Conservation (phyloP, 2,888 invertebrate species). For the Hydrotaea cyrtoneurina region DNA sequence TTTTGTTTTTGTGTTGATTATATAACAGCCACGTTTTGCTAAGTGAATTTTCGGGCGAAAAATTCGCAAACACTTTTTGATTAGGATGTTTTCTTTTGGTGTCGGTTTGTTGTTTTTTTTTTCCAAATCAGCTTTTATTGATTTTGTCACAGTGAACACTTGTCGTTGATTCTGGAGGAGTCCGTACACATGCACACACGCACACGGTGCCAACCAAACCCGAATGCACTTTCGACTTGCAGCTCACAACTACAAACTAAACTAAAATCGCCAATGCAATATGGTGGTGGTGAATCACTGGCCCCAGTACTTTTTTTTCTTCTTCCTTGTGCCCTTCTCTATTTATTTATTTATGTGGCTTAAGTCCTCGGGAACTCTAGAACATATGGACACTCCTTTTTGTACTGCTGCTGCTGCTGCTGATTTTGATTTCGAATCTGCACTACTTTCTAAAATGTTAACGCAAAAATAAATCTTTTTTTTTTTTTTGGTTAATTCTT, state of each 20-base stretch:
- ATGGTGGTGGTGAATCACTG: conserved; percentile 63
- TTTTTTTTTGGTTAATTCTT: not conserved
- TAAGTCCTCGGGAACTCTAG: not conserved
- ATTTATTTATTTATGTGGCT: too few species aligned
- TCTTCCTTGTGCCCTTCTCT: not conserved
- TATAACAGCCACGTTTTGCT: conserved; percentile 2
- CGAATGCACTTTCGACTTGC: not conserved
- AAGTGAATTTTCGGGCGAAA: not conserved
- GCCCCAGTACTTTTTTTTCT: not conserved
- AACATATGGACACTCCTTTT: not conserved
- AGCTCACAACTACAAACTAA: conserved; percentile 44
- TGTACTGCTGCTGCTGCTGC: not conserved
- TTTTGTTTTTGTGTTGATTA: not conserved
- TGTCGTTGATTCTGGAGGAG: not conserved
- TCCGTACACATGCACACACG: not conserved
- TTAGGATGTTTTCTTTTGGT: too few species aligned
- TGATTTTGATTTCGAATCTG: too few species aligned
- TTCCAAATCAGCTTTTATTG: not conserved
- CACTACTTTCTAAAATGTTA: not conserved
- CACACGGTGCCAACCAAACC: not conserved
- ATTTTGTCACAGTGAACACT: conserved; percentile 11
- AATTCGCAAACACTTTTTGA: conserved; percentile 25
- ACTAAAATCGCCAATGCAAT: conserved; percentile 55
- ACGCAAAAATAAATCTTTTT: not conserved
- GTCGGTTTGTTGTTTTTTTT: not conserved